Evolutionary conservation across 64 coral and sea anemone genomes (phyloP).

Genomic region (Stichodactyla helianthus): DNA sequence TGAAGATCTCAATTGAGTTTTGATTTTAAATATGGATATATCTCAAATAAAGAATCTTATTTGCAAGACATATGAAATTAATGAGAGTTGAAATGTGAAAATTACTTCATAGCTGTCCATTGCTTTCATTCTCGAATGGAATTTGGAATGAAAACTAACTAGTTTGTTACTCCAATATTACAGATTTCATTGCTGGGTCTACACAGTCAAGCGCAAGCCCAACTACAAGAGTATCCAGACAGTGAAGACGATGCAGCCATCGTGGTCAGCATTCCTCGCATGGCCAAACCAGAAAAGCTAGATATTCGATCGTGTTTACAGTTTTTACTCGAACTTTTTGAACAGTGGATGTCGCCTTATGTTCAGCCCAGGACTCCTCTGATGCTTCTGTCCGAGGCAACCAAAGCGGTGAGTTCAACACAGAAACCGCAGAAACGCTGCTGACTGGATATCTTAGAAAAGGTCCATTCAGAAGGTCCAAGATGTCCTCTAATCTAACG

Average conservation of each 20-base stretch:
- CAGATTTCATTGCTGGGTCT: constrained; percentile 78
- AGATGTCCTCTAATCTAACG: too few species aligned
- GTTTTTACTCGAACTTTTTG: constrained; percentile 94
- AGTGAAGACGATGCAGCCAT: constrained; percentile 72
- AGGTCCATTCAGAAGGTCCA: too few species aligned
- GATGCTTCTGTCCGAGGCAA: constrained; percentile 81
- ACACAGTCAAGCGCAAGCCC: constrained; percentile 68
- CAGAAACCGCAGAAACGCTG: background rate
- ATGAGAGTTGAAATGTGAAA: too few species aligned
- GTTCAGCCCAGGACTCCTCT: constrained; percentile 92
- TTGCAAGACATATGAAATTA: too few species aligned
- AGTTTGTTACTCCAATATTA: background rate
- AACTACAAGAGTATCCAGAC: constrained; percentile 60
- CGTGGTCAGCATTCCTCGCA: constrained; percentile 64
- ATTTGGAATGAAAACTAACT: too few species aligned
- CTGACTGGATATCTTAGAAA: too few species aligned
- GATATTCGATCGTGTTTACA: constrained; percentile 94
- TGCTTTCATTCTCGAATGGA: background rate
- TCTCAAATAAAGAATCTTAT: too few species aligned
- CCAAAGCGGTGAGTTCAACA: constrained; percentile 77
- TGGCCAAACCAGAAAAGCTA: constrained; percentile 79
- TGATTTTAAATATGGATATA: too few species aligned
- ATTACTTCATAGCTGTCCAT: too few species aligned
- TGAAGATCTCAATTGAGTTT: too few species aligned
- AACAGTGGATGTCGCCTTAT: constrained; percentile 99